These are phyloP conservation scores for Hyles lineata DNA, from an alignment of 2,888 invertebrate genomes.

Conservation along the genomic window DNA sequence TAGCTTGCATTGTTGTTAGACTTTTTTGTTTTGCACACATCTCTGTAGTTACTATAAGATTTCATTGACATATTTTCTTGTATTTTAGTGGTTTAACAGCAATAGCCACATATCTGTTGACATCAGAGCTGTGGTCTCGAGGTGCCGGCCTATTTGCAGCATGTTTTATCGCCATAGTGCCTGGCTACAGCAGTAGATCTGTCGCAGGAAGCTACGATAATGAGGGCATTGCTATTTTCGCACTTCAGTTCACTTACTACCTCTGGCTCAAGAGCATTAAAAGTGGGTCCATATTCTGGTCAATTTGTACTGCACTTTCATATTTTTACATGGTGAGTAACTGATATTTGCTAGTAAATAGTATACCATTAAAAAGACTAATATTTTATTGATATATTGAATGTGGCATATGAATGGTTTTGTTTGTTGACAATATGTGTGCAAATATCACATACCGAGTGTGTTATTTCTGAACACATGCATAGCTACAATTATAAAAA, in stretches of 20 bases:
- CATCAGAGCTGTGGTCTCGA: slow-evolving; percentile 98
- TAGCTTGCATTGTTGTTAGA: too few species aligned
- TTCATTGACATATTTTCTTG: slow-evolving; percentile 26
- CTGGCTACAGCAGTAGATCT: slow-evolving; percentile 99
- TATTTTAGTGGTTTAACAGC: slow-evolving; percentile 96
- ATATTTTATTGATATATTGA: too few species aligned
- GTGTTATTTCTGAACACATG: too few species aligned
- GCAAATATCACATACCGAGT: too few species aligned
- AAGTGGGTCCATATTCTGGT: slow-evolving; percentile 98
- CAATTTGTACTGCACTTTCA: slow-evolving; percentile 95
- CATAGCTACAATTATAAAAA: too few species aligned
- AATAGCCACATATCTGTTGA: slow-evolving; percentile 98
- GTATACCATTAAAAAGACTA: too few species aligned
- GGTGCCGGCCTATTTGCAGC: slow-evolving; percentile 99
- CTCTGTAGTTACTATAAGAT: neutral
- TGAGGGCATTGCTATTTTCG: slow-evolving; percentile 99
- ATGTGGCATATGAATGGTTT: too few species aligned
- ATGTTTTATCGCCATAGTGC: slow-evolving; percentile 99
- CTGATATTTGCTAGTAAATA: slow-evolving; percentile 2
- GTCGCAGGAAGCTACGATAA: slow-evolving; percentile 99
- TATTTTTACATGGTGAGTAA: slow-evolving; percentile 98
- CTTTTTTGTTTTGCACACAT: too few species aligned
- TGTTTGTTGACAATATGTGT: too few species aligned
- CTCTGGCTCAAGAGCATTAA: slow-evolving; percentile 99
- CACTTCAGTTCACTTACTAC: slow-evolving; percentile 98